Evolutionary conservation across 2,113 vertebrate species (phyloP).

Genomic region (Pygoscelis antarcticus): DNA sequence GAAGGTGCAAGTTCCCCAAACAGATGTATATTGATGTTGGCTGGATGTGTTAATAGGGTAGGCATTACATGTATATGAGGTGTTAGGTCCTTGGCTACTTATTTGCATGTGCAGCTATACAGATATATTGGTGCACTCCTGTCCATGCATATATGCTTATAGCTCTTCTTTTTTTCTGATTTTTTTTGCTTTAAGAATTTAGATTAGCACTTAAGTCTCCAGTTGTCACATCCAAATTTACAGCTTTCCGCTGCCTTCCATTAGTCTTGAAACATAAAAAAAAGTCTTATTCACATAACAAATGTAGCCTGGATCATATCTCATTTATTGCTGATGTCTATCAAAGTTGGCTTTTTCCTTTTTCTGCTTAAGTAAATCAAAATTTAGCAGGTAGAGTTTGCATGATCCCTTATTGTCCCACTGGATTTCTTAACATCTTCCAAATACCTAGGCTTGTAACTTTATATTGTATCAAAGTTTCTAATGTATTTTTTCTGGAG

Average conservation of each 20-base stretch:
- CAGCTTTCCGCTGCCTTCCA: not conserved
- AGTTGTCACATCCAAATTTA: not conserved
- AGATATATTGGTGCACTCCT: not conserved
- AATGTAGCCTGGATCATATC: not conserved
- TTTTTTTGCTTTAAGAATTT: not conserved
- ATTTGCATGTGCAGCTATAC: not conserved
- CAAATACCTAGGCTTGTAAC: not conserved
- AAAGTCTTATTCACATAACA: not conserved
- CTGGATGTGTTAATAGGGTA: slow-evolving; percentile 26
- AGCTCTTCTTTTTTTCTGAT: not conserved
- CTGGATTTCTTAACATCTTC: not conserved
- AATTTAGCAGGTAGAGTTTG: not conserved
- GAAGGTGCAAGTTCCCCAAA: not conserved
- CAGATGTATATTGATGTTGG: not conserved
- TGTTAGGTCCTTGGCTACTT: slow-evolving; percentile 3
- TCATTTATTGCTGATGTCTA: not conserved
- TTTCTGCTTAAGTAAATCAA: not conserved
- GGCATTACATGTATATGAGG: not conserved
- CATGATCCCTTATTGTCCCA: not conserved
- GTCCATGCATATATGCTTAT: not conserved
- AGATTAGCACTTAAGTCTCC: not conserved
- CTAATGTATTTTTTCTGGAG: not conserved
- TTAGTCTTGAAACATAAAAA: not conserved
- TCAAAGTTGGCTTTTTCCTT: not conserved
- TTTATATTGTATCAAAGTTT: not conserved